Conservation (phyloP, 2,797 vertebrate species). For the Orientallactaga sibirica region DNA sequence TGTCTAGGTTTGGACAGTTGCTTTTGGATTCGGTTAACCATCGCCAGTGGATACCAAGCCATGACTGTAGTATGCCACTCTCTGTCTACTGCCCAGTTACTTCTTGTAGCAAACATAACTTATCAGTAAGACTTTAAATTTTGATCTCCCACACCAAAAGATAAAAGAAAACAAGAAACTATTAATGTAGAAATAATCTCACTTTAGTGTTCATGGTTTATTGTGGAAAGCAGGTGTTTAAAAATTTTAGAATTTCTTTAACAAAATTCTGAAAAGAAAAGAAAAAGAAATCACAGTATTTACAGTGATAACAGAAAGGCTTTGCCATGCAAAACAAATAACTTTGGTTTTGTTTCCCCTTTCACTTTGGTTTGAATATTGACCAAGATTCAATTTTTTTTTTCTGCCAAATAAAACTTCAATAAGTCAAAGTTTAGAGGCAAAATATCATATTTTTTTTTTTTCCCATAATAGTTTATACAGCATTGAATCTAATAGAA, state of each 20-base stretch:
- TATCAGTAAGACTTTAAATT: conserved; percentile 85
- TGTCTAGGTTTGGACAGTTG: conserved; percentile 73
- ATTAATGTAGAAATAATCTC: conserved; percentile 86
- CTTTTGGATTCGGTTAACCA: conserved; percentile 78
- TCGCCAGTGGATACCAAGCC: conserved; percentile 70
- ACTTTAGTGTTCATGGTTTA: conserved; percentile 88
- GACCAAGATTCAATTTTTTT: conserved; percentile 84
- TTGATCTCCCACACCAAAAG: conserved; percentile 83
- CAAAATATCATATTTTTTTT: conserved; percentile 86
- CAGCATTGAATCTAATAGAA: conserved; percentile 88
- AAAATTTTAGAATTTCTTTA: conserved; percentile 89
- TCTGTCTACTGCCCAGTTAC: conserved; percentile 40
- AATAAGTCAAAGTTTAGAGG: conserved; percentile 88
- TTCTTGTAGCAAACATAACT: conserved; percentile 70
- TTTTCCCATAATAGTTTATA: conserved; percentile 86
- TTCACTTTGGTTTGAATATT: conserved; percentile 92
- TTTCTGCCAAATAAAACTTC: conserved; percentile 89
- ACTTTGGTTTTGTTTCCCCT: conserved; percentile 90
- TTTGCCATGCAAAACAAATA: conserved; percentile 90
- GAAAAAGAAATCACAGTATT: conserved; percentile 89
- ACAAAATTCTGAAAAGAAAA: conserved; percentile 89
- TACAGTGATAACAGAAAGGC: conserved; percentile 91
- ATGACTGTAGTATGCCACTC: conserved; percentile 41
- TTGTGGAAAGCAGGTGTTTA: conserved; percentile 88
- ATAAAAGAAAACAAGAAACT: conserved; percentile 77